Percentiles rank a stretch among this genome's conserved stretches.
Conservation (phyloP, 2,113 vertebrate genomes). For the Chaetorhynchus papuensis region DNA sequence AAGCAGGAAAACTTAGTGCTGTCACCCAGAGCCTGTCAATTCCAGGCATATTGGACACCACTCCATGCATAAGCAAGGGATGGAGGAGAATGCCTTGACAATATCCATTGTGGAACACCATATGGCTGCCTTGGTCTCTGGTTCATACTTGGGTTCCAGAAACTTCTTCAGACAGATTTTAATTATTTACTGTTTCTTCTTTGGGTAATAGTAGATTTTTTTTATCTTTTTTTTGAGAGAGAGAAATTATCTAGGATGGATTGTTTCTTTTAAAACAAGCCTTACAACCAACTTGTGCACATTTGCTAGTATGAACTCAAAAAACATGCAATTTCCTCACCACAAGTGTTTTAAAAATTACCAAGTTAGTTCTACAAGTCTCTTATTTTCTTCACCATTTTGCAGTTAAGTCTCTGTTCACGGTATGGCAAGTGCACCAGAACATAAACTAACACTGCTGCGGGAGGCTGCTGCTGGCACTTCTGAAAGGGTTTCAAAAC, state of each 20-base stretch:
- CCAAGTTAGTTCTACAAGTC: not conserved
- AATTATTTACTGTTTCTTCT: not conserved
- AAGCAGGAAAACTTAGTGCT: not conserved
- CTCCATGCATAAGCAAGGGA: not conserved
- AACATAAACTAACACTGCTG: not conserved
- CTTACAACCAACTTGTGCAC: not conserved
- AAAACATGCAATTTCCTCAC: not conserved
- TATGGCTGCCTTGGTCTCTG: not conserved
- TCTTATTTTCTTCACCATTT: not conserved
- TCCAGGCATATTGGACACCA: not conserved
- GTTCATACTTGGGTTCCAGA: not conserved
- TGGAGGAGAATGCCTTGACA: not conserved
- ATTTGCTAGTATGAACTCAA: not conserved
- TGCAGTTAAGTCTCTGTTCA: not conserved
- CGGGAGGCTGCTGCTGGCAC: not conserved
- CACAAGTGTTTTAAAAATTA: not conserved
- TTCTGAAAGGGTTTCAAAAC: not conserved
- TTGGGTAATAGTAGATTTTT: not conserved
- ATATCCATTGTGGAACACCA: rapidly evolving
- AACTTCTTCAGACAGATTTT: not conserved
- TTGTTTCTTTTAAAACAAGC: not conserved
- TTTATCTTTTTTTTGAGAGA: not conserved
- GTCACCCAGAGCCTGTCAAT: rapidly evolving
- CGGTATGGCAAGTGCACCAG: rapidly evolving
- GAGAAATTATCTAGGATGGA: not conserved